phyloP scores from a whole-genome alignment of 2,888 invertebrate species.

The Sphecodes monilicornis region DNA sequence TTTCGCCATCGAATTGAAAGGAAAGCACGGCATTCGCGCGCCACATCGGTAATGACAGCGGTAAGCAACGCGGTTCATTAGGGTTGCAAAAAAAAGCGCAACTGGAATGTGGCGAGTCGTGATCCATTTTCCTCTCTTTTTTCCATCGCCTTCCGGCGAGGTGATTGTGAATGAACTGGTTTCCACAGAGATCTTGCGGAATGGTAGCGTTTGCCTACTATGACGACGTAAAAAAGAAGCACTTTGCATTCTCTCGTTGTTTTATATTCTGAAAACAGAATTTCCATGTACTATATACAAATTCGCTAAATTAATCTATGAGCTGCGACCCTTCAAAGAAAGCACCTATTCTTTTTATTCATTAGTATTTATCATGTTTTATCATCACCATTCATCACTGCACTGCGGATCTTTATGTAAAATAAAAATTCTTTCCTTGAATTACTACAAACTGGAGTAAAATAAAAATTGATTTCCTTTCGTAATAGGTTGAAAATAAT shows the following conservation, averaged over 20 bases:
- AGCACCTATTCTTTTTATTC: no score
- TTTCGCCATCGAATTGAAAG: slow-evolving; percentile 14
- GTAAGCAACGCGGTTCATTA: slow-evolving; percentile 19
- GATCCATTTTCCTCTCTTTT: slow-evolving; percentile 56
- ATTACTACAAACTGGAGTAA: no score
- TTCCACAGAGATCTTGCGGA: slow-evolving; percentile 25
- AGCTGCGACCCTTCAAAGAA: no score
- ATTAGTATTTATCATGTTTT: no score
- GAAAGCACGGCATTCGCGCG: slow-evolving; percentile 28
- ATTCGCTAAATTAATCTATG: no score
- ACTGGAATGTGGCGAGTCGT: slow-evolving; percentile 35
- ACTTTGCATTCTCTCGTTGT: background rate
- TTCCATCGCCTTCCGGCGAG: slow-evolving; percentile 17
- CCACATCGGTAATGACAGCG: slow-evolving; percentile 36
- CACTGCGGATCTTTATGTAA: no score
- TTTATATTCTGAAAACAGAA: background rate
- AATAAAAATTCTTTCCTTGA: no score
- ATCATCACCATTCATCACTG: no score
- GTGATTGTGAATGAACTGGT: slow-evolving; percentile 54
- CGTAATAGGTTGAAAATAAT: no score
- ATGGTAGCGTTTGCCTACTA: background rate
- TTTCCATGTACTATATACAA: background rate
- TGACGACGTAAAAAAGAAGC: background rate
- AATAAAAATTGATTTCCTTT: no score
- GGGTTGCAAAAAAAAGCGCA: slow-evolving; percentile 32